Base-by-base conservation (phyloP, 2,888 invertebrate species). In the Polymixis lichenea region DNA sequence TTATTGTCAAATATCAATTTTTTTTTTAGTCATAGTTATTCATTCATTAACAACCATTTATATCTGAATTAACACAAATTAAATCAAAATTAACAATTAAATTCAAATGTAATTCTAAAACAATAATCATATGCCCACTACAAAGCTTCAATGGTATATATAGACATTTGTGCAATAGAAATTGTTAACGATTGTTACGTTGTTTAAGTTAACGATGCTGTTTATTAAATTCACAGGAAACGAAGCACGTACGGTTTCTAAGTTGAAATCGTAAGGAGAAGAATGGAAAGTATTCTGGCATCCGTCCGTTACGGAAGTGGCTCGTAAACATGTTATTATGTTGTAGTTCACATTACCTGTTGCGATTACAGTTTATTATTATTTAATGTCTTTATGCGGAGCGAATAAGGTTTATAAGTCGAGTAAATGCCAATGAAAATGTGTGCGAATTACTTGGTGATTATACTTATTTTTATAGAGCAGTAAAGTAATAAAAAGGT, bases 271-370 rank as follows among this genome's bases (percentile, higher is more conserved):
- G n/a, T 61, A 76, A 68, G 69, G 51, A 78, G 80, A 79, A 83
- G 75, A 85, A 88, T 80, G 72, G 83, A 86, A 85, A 88, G 84
- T 83, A 80, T 82, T 75, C 75, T 67, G 72, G 70, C 68, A 82
- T 78, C 77, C 80, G 79, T 77, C 66, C 75, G 62, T 71, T 76
- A 75, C 84, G 87, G 88, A 86, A 84, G 82, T 87, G 43, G 56
- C 43, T 77, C 80, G 77, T 86, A 78, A 84, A 88, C 84, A 73
- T 81, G 69, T 78, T 81, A 87, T 87, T 87, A 88, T 78, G 79
- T 75, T 83, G 79, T 80, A 77, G 70, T 79, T 80, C 75, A 72
- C 78, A 70, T 81, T 80, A 78, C 78, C 58, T 72, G 75, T 81
- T 86, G 75, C 76, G 72, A 77, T 86, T 80, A 68, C 68, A 46